phyloP scores from a whole-genome alignment of 1,140 invertebrate species.

The Zaprionus lachaisei region DNA sequence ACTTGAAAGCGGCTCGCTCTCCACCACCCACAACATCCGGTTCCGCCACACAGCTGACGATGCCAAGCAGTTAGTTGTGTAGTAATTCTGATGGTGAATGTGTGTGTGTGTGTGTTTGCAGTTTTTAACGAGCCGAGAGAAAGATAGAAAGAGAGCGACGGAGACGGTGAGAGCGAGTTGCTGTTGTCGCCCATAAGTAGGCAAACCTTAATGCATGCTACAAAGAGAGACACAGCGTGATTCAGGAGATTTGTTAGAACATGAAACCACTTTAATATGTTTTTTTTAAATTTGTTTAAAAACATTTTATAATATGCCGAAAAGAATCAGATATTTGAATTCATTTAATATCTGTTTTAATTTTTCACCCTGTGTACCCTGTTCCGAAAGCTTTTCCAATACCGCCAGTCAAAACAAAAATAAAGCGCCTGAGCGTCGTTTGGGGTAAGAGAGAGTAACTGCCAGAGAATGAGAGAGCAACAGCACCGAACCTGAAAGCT shows the following conservation, averaged over 20 bases:
- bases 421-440: slow-evolving; percentile 21
- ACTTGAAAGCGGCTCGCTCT: slow-evolving; percentile 21
- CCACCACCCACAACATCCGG: slow-evolving; percentile 53
- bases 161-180: not conserved
- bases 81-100: slow-evolving; percentile 14
- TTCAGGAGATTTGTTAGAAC: not conserved
- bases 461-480: slow-evolving; percentile 19
- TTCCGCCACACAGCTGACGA: slow-evolving; percentile 49
- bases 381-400: slow-evolving; percentile 40
- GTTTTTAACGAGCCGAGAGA: slow-evolving; percentile 23
- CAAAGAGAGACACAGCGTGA: slow-evolving; percentile 19
- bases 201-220: slow-evolving; percentile 22
- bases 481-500: slow-evolving; percentile 42
- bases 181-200: slow-evolving; percentile 14
- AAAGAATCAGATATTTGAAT: not conserved
- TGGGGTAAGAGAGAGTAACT: slow-evolving; percentile 15
- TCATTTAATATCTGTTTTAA: not conserved
- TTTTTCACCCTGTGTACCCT: slow-evolving; percentile 12
- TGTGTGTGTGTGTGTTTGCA: not conserved
- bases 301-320: not conserved
- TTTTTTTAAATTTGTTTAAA: not conserved
- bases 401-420: slow-evolving; percentile 49
- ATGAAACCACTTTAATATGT: not conserved
- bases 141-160: slow-evolving; percentile 4
- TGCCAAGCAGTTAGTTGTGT: slow-evolving; percentile 10